Conservation (phyloP, 2,888 invertebrate species). For the Lasioglossum calceatum region DNA sequence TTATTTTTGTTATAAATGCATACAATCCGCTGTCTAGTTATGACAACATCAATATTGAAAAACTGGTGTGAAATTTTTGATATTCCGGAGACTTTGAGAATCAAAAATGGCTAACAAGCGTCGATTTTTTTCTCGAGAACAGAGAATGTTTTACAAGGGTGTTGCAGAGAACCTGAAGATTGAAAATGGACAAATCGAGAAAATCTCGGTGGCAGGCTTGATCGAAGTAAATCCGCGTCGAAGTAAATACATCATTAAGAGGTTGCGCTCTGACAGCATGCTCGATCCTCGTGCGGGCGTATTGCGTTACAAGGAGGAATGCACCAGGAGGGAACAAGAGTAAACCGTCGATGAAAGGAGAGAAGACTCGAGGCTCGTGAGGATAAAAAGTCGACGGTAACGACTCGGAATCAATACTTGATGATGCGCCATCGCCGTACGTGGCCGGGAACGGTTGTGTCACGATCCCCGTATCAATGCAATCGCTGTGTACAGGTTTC, state of each 20-base stretch:
- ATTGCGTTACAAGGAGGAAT: slow-evolving; percentile 62
- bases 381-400: slow-evolving; percentile 64
- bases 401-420: slow-evolving; percentile 62
- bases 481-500: slow-evolving; percentile 44
- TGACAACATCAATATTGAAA: no score
- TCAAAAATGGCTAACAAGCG: no score
- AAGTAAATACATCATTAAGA: slow-evolving; percentile 29
- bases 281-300: slow-evolving; percentile 42
- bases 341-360: slow-evolving; percentile 59
- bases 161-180: background rate
- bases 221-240: background rate
- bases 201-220: background rate
- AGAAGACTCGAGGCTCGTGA: slow-evolving; percentile 37
- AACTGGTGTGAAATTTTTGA: no score
- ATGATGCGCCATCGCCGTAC: slow-evolving; percentile 24
- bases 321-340: slow-evolving; percentile 43
- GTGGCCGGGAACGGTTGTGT: slow-evolving; percentile 23
- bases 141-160: background rate
- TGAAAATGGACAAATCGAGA: background rate
- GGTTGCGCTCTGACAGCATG: slow-evolving; percentile 49
- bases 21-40: no score
- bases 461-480: slow-evolving; percentile 49
- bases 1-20: no score
- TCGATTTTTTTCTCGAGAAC: no score
- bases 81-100: no score